Evolutionary conservation across 64 coral and sea anemone genomes (phyloP).

Genomic region (Anthopleura sola): DNA sequence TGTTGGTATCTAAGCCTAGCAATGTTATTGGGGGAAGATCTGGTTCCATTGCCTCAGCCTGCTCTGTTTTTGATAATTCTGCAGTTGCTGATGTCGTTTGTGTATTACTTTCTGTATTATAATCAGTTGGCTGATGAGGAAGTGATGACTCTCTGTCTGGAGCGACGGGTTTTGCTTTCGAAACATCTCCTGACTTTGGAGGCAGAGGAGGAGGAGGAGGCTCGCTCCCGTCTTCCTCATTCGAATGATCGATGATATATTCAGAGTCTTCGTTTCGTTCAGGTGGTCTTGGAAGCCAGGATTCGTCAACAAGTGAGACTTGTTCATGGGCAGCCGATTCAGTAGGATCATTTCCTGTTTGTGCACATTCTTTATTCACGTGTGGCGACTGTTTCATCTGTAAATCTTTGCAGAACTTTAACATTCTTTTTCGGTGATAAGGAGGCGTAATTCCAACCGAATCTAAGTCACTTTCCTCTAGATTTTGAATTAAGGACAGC

Average conservation of each 20-base stretch:
- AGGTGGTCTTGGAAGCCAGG: too few relatives aligned
- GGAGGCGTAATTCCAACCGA: constrained; percentile 61
- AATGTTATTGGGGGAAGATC: background rate
- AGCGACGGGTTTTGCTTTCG: constrained; percentile 12
- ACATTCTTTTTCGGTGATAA: constrained; percentile 76
- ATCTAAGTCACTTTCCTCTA: constrained; percentile 64
- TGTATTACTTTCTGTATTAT: background rate
- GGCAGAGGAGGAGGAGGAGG: constrained; percentile 10
- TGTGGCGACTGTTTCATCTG: background rate
- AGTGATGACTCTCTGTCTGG: constrained; percentile 25
- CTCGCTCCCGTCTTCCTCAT: background rate
- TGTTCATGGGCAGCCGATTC: too few relatives aligned
- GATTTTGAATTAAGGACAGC: constrained; percentile 43
- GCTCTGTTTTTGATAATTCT: background rate
- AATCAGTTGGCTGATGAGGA: background rate
- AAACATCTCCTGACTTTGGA: background rate
- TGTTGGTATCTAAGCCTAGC: background rate
- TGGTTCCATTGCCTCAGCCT: background rate
- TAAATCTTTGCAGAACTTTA: constrained; percentile 46
- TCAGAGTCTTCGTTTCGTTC: background rate
- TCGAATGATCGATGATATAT: background rate
- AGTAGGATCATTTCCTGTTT: constrained; percentile 20
- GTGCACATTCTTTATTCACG: background rate
- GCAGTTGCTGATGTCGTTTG: background rate
- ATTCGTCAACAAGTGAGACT: too few relatives aligned